Conservation (phyloP, 2,888 invertebrate genomes). For the Orgyia antiqua region DNA sequence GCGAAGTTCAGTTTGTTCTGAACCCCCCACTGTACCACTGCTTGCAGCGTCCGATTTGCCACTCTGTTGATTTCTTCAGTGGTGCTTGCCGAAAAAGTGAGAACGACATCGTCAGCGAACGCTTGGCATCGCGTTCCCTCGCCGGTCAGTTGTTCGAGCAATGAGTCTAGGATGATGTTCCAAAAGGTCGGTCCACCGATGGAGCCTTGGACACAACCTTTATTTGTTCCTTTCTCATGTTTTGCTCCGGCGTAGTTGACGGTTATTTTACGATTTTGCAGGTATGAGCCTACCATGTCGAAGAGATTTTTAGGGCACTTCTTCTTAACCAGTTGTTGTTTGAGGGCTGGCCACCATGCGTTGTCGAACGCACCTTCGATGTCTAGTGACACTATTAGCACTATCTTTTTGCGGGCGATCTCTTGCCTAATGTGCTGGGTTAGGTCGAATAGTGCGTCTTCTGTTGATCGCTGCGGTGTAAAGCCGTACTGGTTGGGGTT, state of each 20-base stretch:
- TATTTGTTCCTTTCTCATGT: too few species aligned
- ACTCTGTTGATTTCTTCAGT: too few species aligned
- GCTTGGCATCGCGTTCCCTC: too few species aligned
- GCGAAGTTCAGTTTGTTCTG: too few species aligned
- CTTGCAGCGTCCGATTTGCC: too few species aligned
- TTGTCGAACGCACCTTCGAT: conserved; percentile 7
- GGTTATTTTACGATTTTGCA: not conserved
- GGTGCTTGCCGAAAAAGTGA: too few species aligned
- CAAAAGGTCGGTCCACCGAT: too few species aligned
- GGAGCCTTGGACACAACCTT: too few species aligned
- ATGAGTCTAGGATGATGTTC: too few species aligned
- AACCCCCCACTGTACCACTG: conserved; percentile 4
- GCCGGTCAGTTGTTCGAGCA: too few species aligned
- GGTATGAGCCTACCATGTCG: not conserved
- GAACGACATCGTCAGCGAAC: too few species aligned
- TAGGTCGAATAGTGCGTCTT: conserved; percentile 5
- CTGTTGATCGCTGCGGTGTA: conserved; percentile 2
- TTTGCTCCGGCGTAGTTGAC: not conserved
- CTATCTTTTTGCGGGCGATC: not conserved
- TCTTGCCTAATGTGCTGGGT: not conserved
- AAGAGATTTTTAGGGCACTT: conserved; percentile 1
- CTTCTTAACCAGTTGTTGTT: not conserved
- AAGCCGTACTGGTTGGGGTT: conserved; percentile 9
- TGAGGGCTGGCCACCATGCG: conserved; percentile 7
- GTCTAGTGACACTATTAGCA: conserved; percentile 2